These are phyloP conservation scores for Phasianus colchicus DNA, from an alignment of 2,113 vertebrate species.

Conservation along the genomic window DNA sequence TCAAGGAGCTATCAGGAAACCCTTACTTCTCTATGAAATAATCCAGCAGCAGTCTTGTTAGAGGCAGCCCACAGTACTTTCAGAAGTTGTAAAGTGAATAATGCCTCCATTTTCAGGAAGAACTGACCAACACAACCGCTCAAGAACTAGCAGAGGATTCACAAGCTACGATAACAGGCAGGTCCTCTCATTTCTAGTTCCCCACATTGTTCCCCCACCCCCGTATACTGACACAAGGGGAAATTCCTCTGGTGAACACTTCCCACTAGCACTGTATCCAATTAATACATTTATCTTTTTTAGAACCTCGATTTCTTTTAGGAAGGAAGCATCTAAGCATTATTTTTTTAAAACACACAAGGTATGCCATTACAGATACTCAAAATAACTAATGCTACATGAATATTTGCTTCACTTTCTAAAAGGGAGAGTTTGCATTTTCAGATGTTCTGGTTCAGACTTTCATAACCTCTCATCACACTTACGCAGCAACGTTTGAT, in stretches of 20 bases:
- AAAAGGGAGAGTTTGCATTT: neutral
- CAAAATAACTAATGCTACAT: neutral
- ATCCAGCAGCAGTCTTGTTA: too few species aligned
- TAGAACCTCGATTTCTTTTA: neutral
- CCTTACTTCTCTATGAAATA: neutral
- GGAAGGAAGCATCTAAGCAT: neutral
- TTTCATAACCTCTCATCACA: neutral
- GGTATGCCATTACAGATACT: neutral
- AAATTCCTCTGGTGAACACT: neutral
- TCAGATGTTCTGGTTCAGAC: neutral
- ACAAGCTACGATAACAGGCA: rapidly evolving
- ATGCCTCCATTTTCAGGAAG: neutral
- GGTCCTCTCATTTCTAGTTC: neutral
- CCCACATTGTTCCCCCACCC: neutral
- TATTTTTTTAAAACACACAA: neutral
- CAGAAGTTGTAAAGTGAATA: neutral
- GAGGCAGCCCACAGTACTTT: neutral
- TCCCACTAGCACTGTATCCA: neutral
- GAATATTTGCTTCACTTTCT: rapidly evolving
- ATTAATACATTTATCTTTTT: rapidly evolving
- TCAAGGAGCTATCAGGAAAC: neutral
- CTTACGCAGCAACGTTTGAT: neutral
- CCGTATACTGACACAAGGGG: neutral
- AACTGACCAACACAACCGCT: neutral
- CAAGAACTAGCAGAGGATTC: neutral